These are phyloP conservation scores for Synanthedon vespiformis DNA, from an alignment of 2,888 invertebrate genomes.

Conservation along the genomic window DNA sequence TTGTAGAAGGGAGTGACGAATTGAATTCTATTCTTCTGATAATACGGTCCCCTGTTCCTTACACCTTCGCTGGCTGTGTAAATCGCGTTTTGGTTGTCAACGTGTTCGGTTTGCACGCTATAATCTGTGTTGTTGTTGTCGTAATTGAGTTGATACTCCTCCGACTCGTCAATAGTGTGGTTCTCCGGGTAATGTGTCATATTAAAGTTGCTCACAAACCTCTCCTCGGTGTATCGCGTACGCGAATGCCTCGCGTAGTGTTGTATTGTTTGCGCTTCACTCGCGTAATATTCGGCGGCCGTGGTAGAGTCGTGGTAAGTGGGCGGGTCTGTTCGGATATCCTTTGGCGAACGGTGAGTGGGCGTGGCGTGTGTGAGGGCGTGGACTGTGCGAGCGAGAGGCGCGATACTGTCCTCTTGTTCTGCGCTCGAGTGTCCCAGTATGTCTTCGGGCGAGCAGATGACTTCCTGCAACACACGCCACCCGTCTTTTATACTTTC, in stretches of 20 bases:
- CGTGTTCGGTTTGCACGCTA: slow-evolving; percentile 6
- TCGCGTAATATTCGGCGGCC: not conserved
- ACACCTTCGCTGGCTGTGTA: slow-evolving; percentile 34
- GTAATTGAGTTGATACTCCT: slow-evolving; percentile 42
- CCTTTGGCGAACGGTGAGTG: slow-evolving; percentile 50
- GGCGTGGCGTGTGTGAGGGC: slow-evolving; percentile 54
- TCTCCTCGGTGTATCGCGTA: slow-evolving; percentile 42
- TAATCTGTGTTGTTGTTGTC: slow-evolving; percentile 43
- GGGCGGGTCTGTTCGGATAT: slow-evolving; percentile 45
- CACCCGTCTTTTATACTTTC: slow-evolving; percentile 56
- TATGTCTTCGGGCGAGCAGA: slow-evolving; percentile 74
- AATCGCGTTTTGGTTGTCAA: slow-evolving; percentile 33
- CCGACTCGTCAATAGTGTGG: slow-evolving; percentile 50
- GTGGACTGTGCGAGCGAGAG: slow-evolving; percentile 46
- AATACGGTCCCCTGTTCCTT: slow-evolving; percentile 58
- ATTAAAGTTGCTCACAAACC: slow-evolving; percentile 40
- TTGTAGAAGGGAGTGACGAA: slow-evolving; percentile 57
- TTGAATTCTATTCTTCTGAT: slow-evolving; percentile 50
- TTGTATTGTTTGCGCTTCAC: slow-evolving; percentile 12
- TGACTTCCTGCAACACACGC: slow-evolving; percentile 76
- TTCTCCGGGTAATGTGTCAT: slow-evolving; percentile 17
- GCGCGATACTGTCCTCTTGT: slow-evolving; percentile 21
- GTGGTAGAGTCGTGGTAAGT: not conserved
- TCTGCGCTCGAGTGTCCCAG: slow-evolving; percentile 42
- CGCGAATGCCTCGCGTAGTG: slow-evolving; percentile 28